Conservation (phyloP, 1,140 invertebrate species). For the Sarcophaga bullata region DNA sequence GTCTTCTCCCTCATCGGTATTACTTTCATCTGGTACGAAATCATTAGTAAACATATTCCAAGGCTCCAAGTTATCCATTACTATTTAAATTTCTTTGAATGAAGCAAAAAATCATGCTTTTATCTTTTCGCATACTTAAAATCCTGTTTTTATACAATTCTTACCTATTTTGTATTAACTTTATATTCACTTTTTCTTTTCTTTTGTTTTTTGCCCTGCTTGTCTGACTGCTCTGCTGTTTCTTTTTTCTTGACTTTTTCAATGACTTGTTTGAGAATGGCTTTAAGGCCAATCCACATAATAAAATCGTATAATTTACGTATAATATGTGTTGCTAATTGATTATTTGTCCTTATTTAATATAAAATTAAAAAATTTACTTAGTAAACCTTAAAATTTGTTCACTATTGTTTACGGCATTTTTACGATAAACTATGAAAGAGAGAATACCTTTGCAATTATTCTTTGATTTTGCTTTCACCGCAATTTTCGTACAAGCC, state of each 20-base stretch:
- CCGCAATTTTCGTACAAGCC: neutral
- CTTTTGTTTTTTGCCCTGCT: neutral
- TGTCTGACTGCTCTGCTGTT: neutral
- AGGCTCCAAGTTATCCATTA: slow-evolving; percentile 60
- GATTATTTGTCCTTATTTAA: neutral
- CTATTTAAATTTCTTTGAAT: neutral
- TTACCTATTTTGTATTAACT: slow-evolving; percentile 20
- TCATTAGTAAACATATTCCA: slow-evolving; percentile 63
- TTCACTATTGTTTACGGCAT: slow-evolving; percentile 12
- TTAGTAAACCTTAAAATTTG: neutral
- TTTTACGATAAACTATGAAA: neutral
- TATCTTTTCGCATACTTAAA: neutral
- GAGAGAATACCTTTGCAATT: slow-evolving; percentile 17
- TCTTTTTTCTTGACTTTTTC: slow-evolving; percentile 8
- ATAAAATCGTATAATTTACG: neutral
- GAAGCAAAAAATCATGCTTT: neutral
- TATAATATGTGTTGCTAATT: neutral
- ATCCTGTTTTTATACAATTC: slow-evolving; percentile 25
- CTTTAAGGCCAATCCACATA: neutral
- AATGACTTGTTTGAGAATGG: neutral
- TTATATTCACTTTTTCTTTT: slow-evolving; percentile 8
- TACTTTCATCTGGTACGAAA: slow-evolving; percentile 45
- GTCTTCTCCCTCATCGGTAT: neutral
- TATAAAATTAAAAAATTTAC: neutral
- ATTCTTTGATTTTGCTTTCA: neutral